Conservation (phyloP, 2,113 vertebrate species). For the Phrynosoma platyrhinos region DNA sequence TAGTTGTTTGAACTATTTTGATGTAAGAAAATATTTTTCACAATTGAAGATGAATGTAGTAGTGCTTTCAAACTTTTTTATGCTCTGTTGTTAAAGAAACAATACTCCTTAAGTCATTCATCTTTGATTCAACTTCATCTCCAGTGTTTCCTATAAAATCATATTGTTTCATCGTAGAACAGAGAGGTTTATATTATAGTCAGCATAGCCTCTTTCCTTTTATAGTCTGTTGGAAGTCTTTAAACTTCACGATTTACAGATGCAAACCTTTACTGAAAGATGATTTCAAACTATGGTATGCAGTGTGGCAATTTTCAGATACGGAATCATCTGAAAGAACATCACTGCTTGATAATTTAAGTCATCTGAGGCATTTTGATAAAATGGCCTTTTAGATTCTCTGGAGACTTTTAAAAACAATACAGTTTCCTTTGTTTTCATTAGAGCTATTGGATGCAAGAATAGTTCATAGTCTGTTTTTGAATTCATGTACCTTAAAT, state of each 20-base stretch:
- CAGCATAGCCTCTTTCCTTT: conserved; percentile 7
- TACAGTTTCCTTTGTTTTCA: conserved; percentile 24
- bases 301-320: rapidly evolving
- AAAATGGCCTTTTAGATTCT: background rate
- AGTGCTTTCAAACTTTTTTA: conserved; percentile 60
- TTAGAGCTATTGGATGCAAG: background rate
- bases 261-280: background rate
- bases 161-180: conserved; percentile 70
- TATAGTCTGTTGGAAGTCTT: background rate
- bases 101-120: conserved; percentile 63
- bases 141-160: conserved; percentile 78
- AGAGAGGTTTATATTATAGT: conserved; percentile 48
- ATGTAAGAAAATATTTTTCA: background rate
- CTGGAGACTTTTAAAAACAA: background rate
- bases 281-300: background rate
- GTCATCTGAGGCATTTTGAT: background rate
- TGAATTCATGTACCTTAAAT: background rate
- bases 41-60: conserved; percentile 42
- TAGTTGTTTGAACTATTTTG: conserved; percentile 9
- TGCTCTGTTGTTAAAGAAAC: conserved; percentile 74
- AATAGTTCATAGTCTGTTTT: background rate
- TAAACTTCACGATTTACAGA: conserved; percentile 15
- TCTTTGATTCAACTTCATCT: conserved; percentile 77
- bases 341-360: rapidly evolving
- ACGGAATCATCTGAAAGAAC: rapidly evolving